Evolutionary conservation across 2,888 invertebrate species (phyloP), one percentile per base, ranked within the genome.

Genomic region (Drosophila quasianomalipes): DNA sequence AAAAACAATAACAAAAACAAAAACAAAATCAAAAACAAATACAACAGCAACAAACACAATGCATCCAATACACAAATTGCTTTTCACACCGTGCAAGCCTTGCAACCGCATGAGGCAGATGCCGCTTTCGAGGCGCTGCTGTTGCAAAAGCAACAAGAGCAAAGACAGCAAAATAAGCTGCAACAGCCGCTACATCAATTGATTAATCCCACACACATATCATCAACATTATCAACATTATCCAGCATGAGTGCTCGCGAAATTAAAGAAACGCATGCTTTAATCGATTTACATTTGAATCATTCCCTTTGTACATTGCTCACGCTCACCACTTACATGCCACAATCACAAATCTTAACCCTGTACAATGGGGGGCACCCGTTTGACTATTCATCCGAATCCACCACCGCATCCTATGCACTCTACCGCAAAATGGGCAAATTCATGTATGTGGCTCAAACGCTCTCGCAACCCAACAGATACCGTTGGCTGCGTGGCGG

Each of bases 401-500:
- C 82, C 60, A 72, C 76, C 63, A 60, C 75, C 49, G 70, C 82
- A 55, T 71, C 76, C 74, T 84, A 76, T 77, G 79, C 87, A 79
- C 83, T 92, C 66, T 92, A 86, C 76, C 91, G 92, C 62, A 92
- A 92, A 92, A 92, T 91, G 92, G 93, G 93, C 59, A 90, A 92
- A 91, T 91, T 93, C 89, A 90, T 89, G 75, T 89, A 87, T 85
- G 82, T 72, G 81, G 91, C 92, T 85, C 92, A 93, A 90, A 82
- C 90, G 83, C 78, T 89, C 81, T 83, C 90, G 84, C 91, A 90
- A 83, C 89, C 91, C 83, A 91, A 92, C 85, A 95, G 95, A 83
- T 97, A 95, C 94, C 95, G 96, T 61, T 98, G 98, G 98, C 95
- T 96, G 86, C 95, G 97, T 67, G 97, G 97, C 54, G 95, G 96